Base-by-base conservation (phyloP, 2,113 vertebrate species). In the Benitochromis conjunctus region DNA sequence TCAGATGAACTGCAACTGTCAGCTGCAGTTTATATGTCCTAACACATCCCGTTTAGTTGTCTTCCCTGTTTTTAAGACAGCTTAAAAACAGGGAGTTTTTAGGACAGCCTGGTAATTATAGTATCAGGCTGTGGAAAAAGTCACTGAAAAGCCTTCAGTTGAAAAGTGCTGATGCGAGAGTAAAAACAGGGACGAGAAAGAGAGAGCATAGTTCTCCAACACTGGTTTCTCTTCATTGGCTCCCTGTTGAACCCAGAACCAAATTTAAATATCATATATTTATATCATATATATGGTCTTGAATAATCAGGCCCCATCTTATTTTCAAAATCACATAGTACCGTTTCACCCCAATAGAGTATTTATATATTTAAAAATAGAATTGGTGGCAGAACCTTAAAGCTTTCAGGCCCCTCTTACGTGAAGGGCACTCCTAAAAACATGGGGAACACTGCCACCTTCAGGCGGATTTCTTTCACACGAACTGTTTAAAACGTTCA, bases 401-500 rank as follows among this genome's bases (percentile, higher is more conserved):
- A 64, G 2, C 0, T 0, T 64, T 64, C 31, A 64, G 34, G 34
- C 18, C 34, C 19, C 60, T 64, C 34, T 64, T 64, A 13, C 4
- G 2, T 64, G 31, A 34, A 64, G 41, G 29, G 41, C 16, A 18
- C 9, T 29, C 24, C 51, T 76, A 51, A 51, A 41, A 31, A 74
- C 43, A 76, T 19, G 43, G 69, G 31, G 24, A 76, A 51, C 24
- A 19, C 43, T 31, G 69, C 69, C 69, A 19, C 43, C 69, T 76
- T 76, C 69, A 76, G 69, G 18, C 1, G 0, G 9, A 19, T 74
- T 74, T 69, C 60, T 38, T 64, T 64, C 34, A 38, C 60, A 64
- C 38, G 60, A 36, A 64, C 60, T 64, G 60, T 64, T 10, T 64
- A 64, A 64, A 64, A n/a, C 36, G 10, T 64, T 64, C 18, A 64